Evolutionary conservation across 1,140 invertebrate genomes (phyloP), one percentile per base, ranked within the genome.

Genomic region (Parasteatoda tepidariorum): DNA sequence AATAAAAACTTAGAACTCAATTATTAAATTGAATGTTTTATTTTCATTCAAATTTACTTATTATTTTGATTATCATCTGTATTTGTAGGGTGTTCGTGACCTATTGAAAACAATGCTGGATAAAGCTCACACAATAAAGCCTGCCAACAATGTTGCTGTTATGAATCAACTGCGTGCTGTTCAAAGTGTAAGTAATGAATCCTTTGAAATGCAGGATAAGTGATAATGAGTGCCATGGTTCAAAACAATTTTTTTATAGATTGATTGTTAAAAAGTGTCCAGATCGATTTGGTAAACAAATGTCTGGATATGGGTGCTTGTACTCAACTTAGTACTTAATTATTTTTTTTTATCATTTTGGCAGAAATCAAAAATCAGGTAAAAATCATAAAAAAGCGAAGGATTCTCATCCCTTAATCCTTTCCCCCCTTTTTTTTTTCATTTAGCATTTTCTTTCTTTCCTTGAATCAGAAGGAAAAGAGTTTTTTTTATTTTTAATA

Each of bases 161-260:
- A 91, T 94, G 87, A 93, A 94, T 7, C 95, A 96, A 89, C 89
- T 96, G 38, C 92, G 93, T 87, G 93, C 93, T n/a, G 89, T 97
- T 18, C 92, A 94, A 86, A 92, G 92, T 87, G 92, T 87, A 33
- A 84, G 57, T 33, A 11, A 22, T 38, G 15, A 28, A 18, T 70
- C 55, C 3, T 54, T 18, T 48, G 6, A 13, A 11, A 11, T 6
- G 22, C 22, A 15, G n/a, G n/a, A 48, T 26, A 22, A 13, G 22
- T 6, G 26, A 33, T 57, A n/a, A 18, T 74, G 18, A 31, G 57
- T 74, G 1, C 6, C 22, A 55, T 6, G 13, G 6, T 22, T 30
- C 7, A 2, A 4, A 5, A 55, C 24, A n/a, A 28, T 2, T 18
- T 48, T 34, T 9, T n/a, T 2, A 3, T 13, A 2, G 28, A 30